Percentiles rank a stretch among this genome's conserved stretches.
Evolutionary conservation across 2,888 invertebrate genomes (phyloP).

Genomic region (Tetranychus truncatus): DNA sequence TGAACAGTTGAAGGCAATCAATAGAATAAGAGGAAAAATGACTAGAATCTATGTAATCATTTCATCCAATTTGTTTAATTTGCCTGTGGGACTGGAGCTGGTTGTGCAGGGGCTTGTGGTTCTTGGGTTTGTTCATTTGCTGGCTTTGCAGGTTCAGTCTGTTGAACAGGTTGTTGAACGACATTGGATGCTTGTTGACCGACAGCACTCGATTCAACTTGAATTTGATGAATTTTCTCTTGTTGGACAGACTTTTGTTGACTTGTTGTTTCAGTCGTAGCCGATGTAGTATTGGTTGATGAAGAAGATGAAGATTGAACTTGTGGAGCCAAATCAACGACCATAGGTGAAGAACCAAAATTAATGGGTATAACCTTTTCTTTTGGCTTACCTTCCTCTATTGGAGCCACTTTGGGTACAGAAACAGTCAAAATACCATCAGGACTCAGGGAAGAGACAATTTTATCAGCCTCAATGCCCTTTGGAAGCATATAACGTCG

Average conservation of each 20-base stretch:
- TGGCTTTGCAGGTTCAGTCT: neutral
- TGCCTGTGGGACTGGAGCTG: neutral
- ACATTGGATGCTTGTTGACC: neutral
- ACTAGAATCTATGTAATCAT: too few relatives aligned
- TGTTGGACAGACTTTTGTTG: neutral
- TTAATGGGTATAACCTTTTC: constrained; percentile 2
- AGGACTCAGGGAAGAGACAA: constrained; percentile 22
- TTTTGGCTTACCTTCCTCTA: constrained; percentile 15
- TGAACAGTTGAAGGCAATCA: too few relatives aligned
- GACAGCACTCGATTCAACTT: neutral
- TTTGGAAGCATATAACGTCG: constrained; percentile 25
- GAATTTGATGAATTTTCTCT: constrained; percentile 3
- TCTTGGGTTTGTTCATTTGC: neutral
- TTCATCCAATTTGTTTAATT: too few relatives aligned
- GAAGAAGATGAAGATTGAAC: neutral
- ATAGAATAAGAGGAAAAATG: too few relatives aligned
- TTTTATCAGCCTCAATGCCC: constrained; percentile 23
- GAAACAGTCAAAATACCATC: constrained; percentile 23
- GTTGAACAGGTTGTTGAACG: neutral
- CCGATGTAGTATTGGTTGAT: neutral
- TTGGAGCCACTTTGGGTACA: constrained; percentile 22
- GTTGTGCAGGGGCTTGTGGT: neutral
- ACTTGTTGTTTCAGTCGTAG: neutral
- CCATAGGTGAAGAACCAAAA: neutral
- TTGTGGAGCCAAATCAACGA: neutral